Base-by-base conservation (phyloP, 2,888 invertebrate species). In the Leptarthrus brevirostris region DNA sequence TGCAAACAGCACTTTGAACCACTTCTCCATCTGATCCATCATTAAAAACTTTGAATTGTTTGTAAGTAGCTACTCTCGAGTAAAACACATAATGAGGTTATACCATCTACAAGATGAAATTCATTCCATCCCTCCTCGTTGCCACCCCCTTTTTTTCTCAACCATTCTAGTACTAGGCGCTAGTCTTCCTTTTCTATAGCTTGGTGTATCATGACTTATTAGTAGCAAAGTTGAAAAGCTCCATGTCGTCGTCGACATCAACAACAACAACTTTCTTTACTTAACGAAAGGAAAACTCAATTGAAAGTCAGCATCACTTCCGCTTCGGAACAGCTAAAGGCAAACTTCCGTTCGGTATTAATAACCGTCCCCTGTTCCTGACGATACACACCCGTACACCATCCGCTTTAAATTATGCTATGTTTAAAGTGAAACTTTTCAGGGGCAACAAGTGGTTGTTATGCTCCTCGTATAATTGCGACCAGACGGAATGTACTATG, bases 231-330 rank as follows among this genome's bases (percentile, higher is more conserved):
- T 64, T 64, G 64, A 47, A 47, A 47, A 58, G 58, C 58, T 58
- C 18, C 36, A 36, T 58, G 58, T 40, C 24, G 24, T 14, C 14
- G 44, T 14, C 64, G 61, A n/a, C n/a, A n/a, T n/a, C n/a, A n/a
- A n/a, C n/a, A n/a, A 64, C 64, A 64, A 64, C 64, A 64, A 64
- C 24, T 64, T 64, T 64, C 64, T 64, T 64, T 44, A 64, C 44
- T 64, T 10, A 64, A 22, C 47, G 64, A 64, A 64, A 64, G 64
- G 64, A 64, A 54, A 71, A 71, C 36, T 71, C 70, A 54, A 71
- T 71, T 71, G 54, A 71, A 54, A 71, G 70, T 71, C 70, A 71
- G 40, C 54, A 54, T 40, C 54, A 71, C 70, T 71, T 71, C 70
- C 70, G 64, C 18, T 64, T 47, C 47, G 64, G 64, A 64, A 64